Conservation (phyloP, 1,140 invertebrate species). For the Tetragonula clypearis region DNA sequence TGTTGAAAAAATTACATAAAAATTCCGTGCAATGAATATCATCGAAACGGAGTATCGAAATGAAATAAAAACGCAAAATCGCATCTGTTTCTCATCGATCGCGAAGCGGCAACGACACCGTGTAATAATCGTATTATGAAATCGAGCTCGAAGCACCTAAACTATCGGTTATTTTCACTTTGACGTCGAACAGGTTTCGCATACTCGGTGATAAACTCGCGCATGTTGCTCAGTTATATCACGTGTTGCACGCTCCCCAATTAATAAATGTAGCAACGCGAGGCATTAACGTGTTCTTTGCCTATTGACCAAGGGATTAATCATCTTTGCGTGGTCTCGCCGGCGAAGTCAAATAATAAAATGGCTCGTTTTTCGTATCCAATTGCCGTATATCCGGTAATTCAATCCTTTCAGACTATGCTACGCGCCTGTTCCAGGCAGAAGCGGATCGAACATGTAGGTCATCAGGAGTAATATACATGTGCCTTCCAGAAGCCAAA, state of each 20-base stretch:
- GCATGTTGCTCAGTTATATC: background rate
- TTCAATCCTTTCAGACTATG: background rate
- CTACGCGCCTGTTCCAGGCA: background rate
- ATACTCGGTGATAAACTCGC: background rate
- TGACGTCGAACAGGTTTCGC: background rate
- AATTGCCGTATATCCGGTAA: conserved; percentile 9
- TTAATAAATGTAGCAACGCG: background rate
- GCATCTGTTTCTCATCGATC: background rate
- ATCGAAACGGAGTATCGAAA: too few relatives aligned
- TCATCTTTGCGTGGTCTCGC: background rate
- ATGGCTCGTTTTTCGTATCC: conserved; percentile 14
- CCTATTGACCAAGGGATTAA: background rate
- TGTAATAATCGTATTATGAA: background rate
- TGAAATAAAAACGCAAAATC: background rate
- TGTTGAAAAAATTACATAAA: background rate
- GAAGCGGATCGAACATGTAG: conserved; percentile 17
- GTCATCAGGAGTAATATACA: conserved; percentile 21
- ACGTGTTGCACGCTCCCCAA: too few relatives aligned
- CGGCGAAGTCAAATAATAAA: conserved; percentile 6
- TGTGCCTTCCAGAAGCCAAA: background rate
- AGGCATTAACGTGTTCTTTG: background rate
- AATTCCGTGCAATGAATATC: background rate
- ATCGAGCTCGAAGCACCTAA: background rate
- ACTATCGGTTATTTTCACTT: background rate
- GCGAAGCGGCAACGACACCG: too few relatives aligned